Evolutionary conservation across 2,113 vertebrate genomes (phyloP).

Genomic region (Hemichromis elongatus): DNA sequence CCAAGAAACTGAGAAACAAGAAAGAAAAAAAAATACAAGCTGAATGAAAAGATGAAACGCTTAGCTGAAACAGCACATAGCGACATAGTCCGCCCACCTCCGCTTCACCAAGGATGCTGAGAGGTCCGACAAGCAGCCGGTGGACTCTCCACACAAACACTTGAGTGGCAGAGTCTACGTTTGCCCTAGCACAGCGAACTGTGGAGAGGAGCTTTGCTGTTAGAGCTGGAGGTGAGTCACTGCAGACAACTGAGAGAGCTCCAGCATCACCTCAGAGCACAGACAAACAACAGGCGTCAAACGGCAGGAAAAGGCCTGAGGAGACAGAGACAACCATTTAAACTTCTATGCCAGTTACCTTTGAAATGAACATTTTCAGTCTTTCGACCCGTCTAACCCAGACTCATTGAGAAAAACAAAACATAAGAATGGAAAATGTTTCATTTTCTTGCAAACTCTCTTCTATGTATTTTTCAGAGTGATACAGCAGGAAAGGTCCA

Average conservation of each 20-base stretch:
- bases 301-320: background rate
- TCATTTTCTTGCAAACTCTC: background rate
- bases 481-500: background rate
- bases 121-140: conserved; percentile 10
- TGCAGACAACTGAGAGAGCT: background rate
- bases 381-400: background rate
- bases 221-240: conserved; percentile 29
- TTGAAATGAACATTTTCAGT: background rate
- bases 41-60: conserved; percentile 23
- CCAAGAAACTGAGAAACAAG: background rate
- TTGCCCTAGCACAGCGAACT: background rate
- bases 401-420: background rate
- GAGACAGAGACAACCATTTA: background rate
- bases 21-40: background rate
- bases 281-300: background rate
- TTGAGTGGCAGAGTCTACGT: background rate
- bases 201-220: background rate
- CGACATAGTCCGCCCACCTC: conserved; percentile 29
- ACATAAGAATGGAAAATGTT: background rate
- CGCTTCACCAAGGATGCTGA: background rate
- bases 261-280: background rate
- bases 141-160: conserved; percentile 3
- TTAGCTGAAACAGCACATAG: background rate
- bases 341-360: background rate
- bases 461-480: background rate